A percentile compares a stretch with the other conserved stretches of the same genome.
Conservation (phyloP, 2,888 invertebrate species). For the Tyria jacobaeae region DNA sequence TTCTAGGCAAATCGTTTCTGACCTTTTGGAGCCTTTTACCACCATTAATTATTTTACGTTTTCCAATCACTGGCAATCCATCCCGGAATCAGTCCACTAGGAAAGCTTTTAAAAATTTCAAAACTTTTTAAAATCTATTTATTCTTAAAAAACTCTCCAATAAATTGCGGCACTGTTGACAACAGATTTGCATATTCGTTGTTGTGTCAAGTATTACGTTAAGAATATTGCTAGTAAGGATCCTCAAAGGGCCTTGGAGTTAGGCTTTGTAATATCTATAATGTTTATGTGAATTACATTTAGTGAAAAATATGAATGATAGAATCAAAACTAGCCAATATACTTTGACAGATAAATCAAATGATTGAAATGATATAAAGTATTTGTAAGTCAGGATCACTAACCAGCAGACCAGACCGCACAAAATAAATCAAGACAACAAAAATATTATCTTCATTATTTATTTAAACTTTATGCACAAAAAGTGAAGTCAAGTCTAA, state of each 20-base stretch:
- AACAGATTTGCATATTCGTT: conserved; percentile 17
- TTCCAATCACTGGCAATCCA: conserved; percentile 31
- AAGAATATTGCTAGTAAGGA: not conserved
- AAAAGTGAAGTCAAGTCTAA: no score
- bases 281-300: not conserved
- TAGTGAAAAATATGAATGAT: not conserved
- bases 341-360: not conserved
- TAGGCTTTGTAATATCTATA: not conserved
- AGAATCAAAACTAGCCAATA: not conserved
- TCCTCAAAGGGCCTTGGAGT: not conserved
- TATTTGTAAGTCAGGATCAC: no score
- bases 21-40: conserved; percentile 19
- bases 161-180: conserved; percentile 17
- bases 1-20: conserved; percentile 18
- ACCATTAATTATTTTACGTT: conserved; percentile 37
- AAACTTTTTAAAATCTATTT: conserved; percentile 26
- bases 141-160: conserved; percentile 20
- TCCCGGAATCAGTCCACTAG: conserved; percentile 45
- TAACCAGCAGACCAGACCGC: no score
- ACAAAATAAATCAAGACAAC: no score
- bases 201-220: not conserved
- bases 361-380: no score
- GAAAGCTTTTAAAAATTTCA: conserved; percentile 6
- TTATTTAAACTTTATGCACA: no score
- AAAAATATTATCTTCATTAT: no score